phyloP scores from a whole-genome alignment of 2,888 invertebrate species.

The Fragum fragum region DNA sequence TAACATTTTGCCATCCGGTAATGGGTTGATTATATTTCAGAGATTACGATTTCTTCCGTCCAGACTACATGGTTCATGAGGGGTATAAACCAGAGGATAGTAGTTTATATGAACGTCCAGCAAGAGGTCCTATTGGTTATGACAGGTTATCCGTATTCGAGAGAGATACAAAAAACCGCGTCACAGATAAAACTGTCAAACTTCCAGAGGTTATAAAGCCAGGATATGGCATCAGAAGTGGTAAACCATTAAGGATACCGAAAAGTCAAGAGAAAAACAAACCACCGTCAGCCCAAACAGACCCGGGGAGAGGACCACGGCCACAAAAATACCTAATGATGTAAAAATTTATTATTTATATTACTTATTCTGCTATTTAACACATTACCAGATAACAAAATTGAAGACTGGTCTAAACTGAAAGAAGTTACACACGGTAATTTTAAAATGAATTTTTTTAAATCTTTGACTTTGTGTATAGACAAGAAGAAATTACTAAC shows the following conservation, averaged over 20 bases:
- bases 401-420: too few species aligned
- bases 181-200: slow-evolving; percentile 81
- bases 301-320: slow-evolving; percentile 58
- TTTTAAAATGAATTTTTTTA: too few species aligned
- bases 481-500: too few species aligned
- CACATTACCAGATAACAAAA: neutral
- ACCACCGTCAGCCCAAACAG: slow-evolving; percentile 58
- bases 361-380: neutral
- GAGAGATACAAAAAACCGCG: slow-evolving; percentile 66
- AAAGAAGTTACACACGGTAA: neutral
- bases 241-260: slow-evolving; percentile 66
- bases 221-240: slow-evolving; percentile 79
- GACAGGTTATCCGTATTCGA: slow-evolving; percentile 75
- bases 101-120: slow-evolving; percentile 54
- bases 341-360: slow-evolving; percentile 49
- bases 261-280: slow-evolving; percentile 43
- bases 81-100: slow-evolving; percentile 89
- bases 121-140: slow-evolving; percentile 70
- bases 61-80: slow-evolving; percentile 85
- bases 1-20: too few species aligned
- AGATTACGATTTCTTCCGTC: slow-evolving; percentile 80
- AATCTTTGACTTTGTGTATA: too few species aligned
- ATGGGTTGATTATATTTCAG: slow-evolving; percentile 61
- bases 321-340: slow-evolving; percentile 66
- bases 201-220: slow-evolving; percentile 75